Conservation (phyloP, 2,113 vertebrate genomes). For the Coracopsis vasa region DNA sequence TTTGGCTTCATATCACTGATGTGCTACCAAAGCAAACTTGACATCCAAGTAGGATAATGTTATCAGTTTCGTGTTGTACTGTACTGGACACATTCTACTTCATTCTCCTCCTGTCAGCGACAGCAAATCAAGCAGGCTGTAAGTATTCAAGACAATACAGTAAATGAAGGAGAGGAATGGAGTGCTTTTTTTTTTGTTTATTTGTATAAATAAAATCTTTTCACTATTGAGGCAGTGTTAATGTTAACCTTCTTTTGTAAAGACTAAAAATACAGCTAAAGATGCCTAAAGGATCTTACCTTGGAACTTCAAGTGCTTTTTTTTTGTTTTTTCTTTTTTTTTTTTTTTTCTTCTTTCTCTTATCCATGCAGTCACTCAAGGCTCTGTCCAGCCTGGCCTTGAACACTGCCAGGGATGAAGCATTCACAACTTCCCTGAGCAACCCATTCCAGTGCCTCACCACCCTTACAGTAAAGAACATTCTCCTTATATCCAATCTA, state of each 20-base stretch:
- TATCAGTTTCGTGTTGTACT: slow-evolving; percentile 43
- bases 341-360: no score
- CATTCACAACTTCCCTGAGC: no score
- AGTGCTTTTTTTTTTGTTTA: background rate
- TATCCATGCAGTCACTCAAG: background rate
- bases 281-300: background rate
- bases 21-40: slow-evolving; percentile 19
- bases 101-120: slow-evolving; percentile 8
- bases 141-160: background rate
- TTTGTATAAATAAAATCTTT: background rate
- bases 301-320: background rate
- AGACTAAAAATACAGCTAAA: background rate
- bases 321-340: rapidly evolving
- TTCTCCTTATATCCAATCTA: no score
- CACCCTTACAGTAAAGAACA: no score
- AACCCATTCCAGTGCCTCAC: no score
- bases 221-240: background rate
- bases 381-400: no score
- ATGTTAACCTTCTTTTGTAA: background rate
- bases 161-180: background rate
- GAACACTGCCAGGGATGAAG: no score
- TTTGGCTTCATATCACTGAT: background rate
- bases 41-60: slow-evolving; percentile 28
- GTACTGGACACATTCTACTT: background rate
- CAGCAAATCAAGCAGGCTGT: background rate